A percentile compares a stretch with the other conserved stretches of the same genome.
Conservation (phyloP, 2,888 invertebrate species). For the Macrostomum cliftonense region DNA sequence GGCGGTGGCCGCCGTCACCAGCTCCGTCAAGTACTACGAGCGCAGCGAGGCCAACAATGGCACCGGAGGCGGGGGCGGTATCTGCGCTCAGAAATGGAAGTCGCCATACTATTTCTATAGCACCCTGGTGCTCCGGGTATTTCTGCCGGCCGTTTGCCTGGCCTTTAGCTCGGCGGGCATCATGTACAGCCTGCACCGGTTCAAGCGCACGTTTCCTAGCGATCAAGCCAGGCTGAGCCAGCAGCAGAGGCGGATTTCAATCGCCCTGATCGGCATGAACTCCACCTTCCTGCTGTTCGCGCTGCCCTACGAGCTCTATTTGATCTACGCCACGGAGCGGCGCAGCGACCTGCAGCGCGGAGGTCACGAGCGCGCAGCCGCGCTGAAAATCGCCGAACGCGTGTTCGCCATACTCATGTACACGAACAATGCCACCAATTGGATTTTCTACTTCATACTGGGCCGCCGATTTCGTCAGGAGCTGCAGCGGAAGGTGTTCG, state of each 20-base stretch:
- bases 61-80: too few relatives aligned
- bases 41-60: too few relatives aligned
- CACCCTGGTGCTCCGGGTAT: conserved; percentile 5
- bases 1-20: not conserved
- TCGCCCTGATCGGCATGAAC: conserved; percentile 7
- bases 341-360: too few relatives aligned
- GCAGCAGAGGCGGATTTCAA: conserved; percentile 8
- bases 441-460: conserved; percentile 10
- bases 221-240: not conserved
- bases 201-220: conserved; percentile 2
- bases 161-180: conserved; percentile 3
- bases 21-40: not conserved
- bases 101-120: conserved; percentile 6
- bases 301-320: conserved; percentile 8
- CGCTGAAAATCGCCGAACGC: not conserved
- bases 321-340: not conserved
- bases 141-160: conserved; percentile 6
- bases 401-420: conserved; percentile 7
- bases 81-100: conserved; percentile 2
- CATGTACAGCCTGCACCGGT: conserved; percentile 5
- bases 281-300: conserved; percentile 8
- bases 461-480: conserved; percentile 8
- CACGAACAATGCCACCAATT: conserved; percentile 11
- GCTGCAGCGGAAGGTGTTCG: not conserved
- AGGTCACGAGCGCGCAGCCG: too few relatives aligned